Evolutionary conservation across 2,797 vertebrate genomes (phyloP), one percentile per base, ranked within the genome.

Genomic region (Orientallactaga sibirica): DNA sequence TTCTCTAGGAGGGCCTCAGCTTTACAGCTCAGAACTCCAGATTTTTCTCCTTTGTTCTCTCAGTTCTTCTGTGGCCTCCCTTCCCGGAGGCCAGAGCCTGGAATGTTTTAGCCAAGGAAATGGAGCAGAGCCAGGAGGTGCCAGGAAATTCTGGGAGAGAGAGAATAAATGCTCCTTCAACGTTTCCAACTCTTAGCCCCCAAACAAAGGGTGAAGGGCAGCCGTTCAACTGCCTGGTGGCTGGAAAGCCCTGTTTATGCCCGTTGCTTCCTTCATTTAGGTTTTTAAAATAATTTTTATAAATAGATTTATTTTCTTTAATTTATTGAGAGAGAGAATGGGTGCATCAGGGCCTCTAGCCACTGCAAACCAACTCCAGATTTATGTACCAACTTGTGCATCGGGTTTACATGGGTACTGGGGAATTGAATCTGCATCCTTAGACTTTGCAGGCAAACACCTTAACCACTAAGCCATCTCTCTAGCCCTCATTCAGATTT

Each of bases 71-170:
- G 2, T 81, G 68, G 67, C 92, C 88, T 95, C 95, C 93, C 93
- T 94, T 93, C 96, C 96, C 90, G 2, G 66, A 81, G 88, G 93
- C 96, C 27, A 19, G 4, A 33, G 92, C 66, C 58, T 87, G 93
- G 93, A 94, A 94, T 95, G 90, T 92, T 94, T 91, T 93, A 90
- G 80, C 41, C 43, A 91, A 95, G 67, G 88, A 88, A 89, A 86
- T 85, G 90, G 95, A 97, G 95, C 84, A 75, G 88, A 92, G 90
- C 94, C 96, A 91, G 80, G n/a, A 90, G 90, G 73, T 96, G 95
- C 93, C 96, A 95, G 96, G 88, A 95, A 96, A 93, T 66, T 79
- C 76, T 61, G 86, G 64, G 86, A 78, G 71, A 71, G 92, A 90
- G 88, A 37, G 33, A 37, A 37, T 37, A 2, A 94, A 96, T 92